Percentiles rank a stretch among this genome's conserved stretches.
These are phyloP conservation scores for Hippocampus comes DNA, from an alignment of 2,113 vertebrate genomes.

Conservation along the genomic window DNA sequence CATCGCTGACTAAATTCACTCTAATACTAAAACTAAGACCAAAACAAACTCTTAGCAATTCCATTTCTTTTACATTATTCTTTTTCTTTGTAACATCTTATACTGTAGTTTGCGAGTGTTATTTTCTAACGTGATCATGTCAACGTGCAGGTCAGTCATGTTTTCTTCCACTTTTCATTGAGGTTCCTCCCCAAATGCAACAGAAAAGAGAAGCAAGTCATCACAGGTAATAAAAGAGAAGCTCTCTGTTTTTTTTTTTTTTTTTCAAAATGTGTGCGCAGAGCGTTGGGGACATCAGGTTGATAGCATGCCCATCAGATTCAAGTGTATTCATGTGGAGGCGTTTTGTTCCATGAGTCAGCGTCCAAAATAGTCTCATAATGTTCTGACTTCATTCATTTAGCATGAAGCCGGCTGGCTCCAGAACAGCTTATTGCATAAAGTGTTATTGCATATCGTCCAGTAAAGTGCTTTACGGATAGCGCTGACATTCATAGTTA, in stretches of 20 bases:
- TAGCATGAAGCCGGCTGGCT: not conserved
- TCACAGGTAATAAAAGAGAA: not conserved
- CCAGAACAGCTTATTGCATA: not conserved
- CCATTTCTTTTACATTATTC: not conserved
- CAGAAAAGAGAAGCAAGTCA: not conserved
- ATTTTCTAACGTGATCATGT: not conserved
- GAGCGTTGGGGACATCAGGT: not conserved
- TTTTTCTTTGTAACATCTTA: not conserved
- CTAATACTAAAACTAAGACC: not conserved
- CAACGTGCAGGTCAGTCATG: not conserved
- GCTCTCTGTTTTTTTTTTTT: too few species aligned
- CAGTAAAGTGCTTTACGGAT: not conserved
- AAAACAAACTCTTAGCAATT: not conserved
- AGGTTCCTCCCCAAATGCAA: not conserved
- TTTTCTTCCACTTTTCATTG: not conserved
- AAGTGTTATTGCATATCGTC: not conserved
- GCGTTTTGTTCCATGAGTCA: slow-evolving; percentile 12
- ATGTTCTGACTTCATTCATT: slow-evolving; percentile 7
- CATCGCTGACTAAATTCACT: not conserved
- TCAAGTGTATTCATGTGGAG: slow-evolving; percentile 8
- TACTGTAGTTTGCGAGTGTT: not conserved
- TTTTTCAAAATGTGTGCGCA: not conserved
- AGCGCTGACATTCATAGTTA: not conserved
- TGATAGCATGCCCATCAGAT: not conserved
- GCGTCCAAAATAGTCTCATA: slow-evolving; percentile 1